Evolutionary conservation across 2,113 vertebrate species (phyloP), one percentile per base, ranked within the genome.

Genomic region (Brienomyrus longianalis): DNA sequence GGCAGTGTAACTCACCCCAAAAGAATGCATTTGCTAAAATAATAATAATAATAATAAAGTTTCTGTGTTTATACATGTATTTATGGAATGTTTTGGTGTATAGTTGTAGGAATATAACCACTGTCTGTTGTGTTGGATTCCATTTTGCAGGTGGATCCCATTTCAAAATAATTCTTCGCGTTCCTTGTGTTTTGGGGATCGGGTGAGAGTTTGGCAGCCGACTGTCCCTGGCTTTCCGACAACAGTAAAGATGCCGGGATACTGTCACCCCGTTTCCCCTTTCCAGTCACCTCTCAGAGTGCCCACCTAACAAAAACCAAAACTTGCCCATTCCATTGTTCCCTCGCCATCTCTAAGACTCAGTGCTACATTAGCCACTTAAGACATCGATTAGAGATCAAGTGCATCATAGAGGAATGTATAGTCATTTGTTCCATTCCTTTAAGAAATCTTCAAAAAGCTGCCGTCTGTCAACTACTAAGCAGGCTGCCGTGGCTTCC

Each of bases 401-500:
- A 89, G 88, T 92, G 91, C 88, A 92, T 92, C 62, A 84, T 17
- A 92, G 88, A 90, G 74, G 89, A 92, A 31, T 86, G 35, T 88
- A 48, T 51, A 52, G 70, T 59, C 15, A 91, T 45, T 88, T 54
- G 84, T 47, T 91, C 50, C 83, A 70, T 88, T 43, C 39, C 43
- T 45, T 89, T 91, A 90, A 91, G 39, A 83, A 62, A 88, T 52
- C 85, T 86, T 62, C 47, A 70, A 70, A 86, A 88, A 91, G 90
- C 89, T 54, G 89, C 88, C 74, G 84, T 90, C 90, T 88, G 89
- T 91, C 62, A 90, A 91, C 47, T 47, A 35, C 52, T 27, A 56
- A 62, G 48, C 7, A 88, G 56, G 84, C 43, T 66, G 66, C 51
- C 43, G 45, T 15, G 59, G 35, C 54, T 39, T 66, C 52, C 85